These are phyloP conservation scores for Cossypha heuglini DNA, from an alignment of 2,797 vertebrate species.

Conservation along the genomic window DNA sequence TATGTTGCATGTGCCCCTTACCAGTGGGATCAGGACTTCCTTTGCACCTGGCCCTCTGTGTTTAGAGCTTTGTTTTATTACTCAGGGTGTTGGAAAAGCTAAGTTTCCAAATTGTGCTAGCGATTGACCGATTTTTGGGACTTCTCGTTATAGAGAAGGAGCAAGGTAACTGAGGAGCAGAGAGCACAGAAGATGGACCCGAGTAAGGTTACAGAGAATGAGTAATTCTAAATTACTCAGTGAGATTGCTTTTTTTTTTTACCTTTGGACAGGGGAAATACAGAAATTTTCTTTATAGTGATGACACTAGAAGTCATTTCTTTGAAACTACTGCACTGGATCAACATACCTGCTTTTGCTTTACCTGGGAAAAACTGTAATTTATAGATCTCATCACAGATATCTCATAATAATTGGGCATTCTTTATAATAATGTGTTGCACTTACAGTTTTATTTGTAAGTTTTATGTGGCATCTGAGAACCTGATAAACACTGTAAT, in stretches of 20 bases:
- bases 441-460: not conserved
- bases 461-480: not conserved
- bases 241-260: not conserved
- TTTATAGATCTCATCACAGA: not conserved
- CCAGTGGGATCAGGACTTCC: not conserved
- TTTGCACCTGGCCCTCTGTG: not conserved
- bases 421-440: not conserved
- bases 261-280: not conserved
- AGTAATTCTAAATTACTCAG: not conserved
- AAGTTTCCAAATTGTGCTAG: fast-evolving
- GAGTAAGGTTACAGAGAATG: not conserved
- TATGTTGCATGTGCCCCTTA: not conserved
- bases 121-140: not conserved
- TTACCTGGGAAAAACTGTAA: not conserved
- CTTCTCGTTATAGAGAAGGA: not conserved
- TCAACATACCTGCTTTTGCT: not conserved
- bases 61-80: not conserved
- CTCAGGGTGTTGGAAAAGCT: not conserved
- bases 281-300: not conserved
- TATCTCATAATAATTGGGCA: not conserved
- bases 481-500: not conserved
- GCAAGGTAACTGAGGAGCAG: not conserved
- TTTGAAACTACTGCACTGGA: not conserved
- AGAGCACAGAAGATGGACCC: not conserved
- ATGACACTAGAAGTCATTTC: not conserved